Evolutionary conservation across 92 coral and sea anemone species (phyloP), one percentile per base, ranked within the genome.

Genomic region (Pocillopora meandrina): DNA sequence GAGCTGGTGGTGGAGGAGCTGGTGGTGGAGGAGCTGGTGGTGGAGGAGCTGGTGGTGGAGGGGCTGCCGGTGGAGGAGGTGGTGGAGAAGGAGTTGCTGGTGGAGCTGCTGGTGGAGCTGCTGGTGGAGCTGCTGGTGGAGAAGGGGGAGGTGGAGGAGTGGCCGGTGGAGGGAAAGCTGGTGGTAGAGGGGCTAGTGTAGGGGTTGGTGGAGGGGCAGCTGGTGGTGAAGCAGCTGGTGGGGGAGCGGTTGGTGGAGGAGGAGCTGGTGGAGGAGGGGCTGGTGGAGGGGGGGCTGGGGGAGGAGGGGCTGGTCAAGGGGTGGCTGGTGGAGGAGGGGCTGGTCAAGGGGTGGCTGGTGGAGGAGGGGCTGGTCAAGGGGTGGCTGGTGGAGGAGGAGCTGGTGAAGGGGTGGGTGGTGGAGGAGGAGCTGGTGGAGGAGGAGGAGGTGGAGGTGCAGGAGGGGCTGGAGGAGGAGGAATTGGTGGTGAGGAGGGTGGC

Each of bases 111-210:
- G 88, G 55, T 9, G 90, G 71, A 4, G 93, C 83, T 10, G 94
- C 86, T 0, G 95, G 85, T 13, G 88, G 67, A 0, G 89, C 20
- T 16, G 89, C 81, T 5, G 92, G 49, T 8, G 91, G 85, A 33
- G 92, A 14, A 11, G 84, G 56, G 2, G 93, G 76, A 1, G 92
- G 81, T 1, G 94, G 82, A 2, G 93, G 47, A 0, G 94, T 73
- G 15, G 95, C 31, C 17, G 94, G 56, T 19, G 89, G 86, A 21
- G 90, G 79, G 64, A 23, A 10, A 71, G 67, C 49, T 2, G 86
- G 68, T 19, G 86, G 86, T 1, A 79, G 52, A 14, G 68, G 0
- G 11, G 69, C 10, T 9, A 57, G 11, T 18, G 83, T 56, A 5
- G 74, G 26, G 10, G 61, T 12, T 17, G 79, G 55, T 17, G 42